Base-by-base conservation (phyloP, 2,797 vertebrate species). In the Pagetopsis macropterus region DNA sequence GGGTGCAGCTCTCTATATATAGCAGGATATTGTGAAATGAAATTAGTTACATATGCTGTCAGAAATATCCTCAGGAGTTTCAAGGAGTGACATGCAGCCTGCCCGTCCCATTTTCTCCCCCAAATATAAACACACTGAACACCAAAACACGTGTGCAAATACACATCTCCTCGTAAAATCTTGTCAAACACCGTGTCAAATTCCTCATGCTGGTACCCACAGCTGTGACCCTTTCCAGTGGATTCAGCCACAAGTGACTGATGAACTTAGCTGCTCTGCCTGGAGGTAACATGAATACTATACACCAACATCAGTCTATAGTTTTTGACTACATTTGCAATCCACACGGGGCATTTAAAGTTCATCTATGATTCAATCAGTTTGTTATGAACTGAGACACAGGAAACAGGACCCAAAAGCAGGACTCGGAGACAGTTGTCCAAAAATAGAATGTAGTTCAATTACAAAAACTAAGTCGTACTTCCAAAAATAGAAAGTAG, bases 101-200 rank as follows among this genome's bases (percentile, higher is more conserved):
- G 33, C 17, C 31, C 10, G 4, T 6, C 21, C 12, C 27, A 14
- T 0, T 59, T n/a, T 6, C 19, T 2, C n/a, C n/a, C 41, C 21
- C 43, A 52, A 60, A 51, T 56, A 14, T 48, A 57, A 10, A 59
- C 2, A 51, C 43, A 73, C 33, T 33, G 14, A 73, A 9, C 23
- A 23, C 15, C 6, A 65, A 75, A 70, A 62, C 73, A 78, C n/a
- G 56, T 60, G 21, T 56, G 43, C 37, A 75, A 52, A 79, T 54
- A 74, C 59, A 2, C 51, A 50, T 49, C n/a, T 54, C 49, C 54
- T 76, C 75, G 46, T 65, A 67, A 77, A 76, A 54, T n/a, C n/a
- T 14, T 41, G 43, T 49, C 8, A 23, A 76, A 65, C 63, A 56
- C 15, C 13, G 51, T 10, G 31, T 44, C 21, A 46, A 19, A 44